Evolutionary conservation across 2,113 vertebrate genomes (phyloP).

Genomic region (Mormoops blainvillei): DNA sequence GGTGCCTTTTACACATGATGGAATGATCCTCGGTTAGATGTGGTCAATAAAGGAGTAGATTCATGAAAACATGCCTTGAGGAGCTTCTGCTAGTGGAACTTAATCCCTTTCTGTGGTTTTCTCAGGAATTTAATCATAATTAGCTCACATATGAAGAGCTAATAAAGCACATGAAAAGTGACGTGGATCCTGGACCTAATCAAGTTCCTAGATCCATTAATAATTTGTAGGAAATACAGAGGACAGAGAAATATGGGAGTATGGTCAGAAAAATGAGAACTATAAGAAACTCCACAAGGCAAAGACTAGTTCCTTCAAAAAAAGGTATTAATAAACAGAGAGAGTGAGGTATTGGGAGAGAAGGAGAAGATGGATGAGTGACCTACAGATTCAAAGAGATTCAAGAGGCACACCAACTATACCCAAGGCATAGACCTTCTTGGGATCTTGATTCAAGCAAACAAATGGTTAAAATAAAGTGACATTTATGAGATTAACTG

Average conservation of each 20-base stretch:
- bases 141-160: background rate
- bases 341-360: background rate
- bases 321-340: background rate
- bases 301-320: background rate
- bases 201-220: background rate
- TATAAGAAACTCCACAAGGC: background rate
- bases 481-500: background rate
- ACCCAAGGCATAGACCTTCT: background rate
- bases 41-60: background rate
- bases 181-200: background rate
- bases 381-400: background rate
- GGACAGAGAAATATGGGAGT: background rate
- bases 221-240: conserved; percentile 27
- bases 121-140: background rate
- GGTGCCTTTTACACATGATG: background rate
- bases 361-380: background rate
- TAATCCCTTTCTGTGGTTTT: background rate
- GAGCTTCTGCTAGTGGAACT: background rate
- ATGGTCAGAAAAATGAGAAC: background rate
- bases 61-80: background rate
- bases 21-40: background rate
- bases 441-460: background rate
- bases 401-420: background rate
- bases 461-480: background rate
- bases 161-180: background rate